Evolutionary conservation across 2,113 vertebrate species (phyloP).

Genomic region (Bujurquina vittata): DNA sequence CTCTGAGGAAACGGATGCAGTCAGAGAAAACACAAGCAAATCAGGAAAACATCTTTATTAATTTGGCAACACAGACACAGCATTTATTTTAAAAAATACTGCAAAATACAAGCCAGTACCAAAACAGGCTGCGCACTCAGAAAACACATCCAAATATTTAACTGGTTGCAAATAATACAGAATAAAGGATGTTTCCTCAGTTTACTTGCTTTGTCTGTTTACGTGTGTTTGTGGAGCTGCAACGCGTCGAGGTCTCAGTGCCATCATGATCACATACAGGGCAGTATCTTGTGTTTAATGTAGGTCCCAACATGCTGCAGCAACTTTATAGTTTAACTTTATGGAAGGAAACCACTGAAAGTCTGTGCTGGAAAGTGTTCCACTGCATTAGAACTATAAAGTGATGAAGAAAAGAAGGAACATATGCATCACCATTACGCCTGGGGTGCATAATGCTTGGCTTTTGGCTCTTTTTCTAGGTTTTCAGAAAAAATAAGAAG

Average conservation of each 20-base stretch:
- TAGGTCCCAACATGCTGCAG: not conserved
- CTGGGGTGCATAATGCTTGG: not conserved
- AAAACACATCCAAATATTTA: not conserved
- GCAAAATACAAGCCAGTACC: not conserved
- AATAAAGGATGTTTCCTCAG: not conserved
- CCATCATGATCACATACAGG: not conserved
- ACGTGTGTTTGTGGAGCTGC: not conserved
- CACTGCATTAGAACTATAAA: not conserved
- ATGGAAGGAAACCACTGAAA: not conserved
- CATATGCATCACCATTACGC: not conserved
- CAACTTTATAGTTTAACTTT: not conserved
- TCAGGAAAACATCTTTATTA: not conserved
- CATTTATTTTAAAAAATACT: not conserved
- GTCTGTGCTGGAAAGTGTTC: not conserved
- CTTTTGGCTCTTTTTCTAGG: not conserved
- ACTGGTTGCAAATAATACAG: not conserved
- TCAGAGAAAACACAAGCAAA: not conserved
- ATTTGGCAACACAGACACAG: not conserved
- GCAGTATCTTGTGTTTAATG: not conserved
- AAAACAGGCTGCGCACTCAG: not conserved
- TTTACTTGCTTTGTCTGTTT: not conserved
- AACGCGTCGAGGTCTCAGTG: not conserved
- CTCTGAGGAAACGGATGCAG: not conserved
- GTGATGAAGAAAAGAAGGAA: slow-evolving; percentile 7
- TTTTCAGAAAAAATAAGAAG: not conserved